Percentiles rank a stretch among this genome's conserved stretches.
Evolutionary conservation across 64 coral and sea anemone genomes (phyloP).

Genomic region (Actinia equina): DNA sequence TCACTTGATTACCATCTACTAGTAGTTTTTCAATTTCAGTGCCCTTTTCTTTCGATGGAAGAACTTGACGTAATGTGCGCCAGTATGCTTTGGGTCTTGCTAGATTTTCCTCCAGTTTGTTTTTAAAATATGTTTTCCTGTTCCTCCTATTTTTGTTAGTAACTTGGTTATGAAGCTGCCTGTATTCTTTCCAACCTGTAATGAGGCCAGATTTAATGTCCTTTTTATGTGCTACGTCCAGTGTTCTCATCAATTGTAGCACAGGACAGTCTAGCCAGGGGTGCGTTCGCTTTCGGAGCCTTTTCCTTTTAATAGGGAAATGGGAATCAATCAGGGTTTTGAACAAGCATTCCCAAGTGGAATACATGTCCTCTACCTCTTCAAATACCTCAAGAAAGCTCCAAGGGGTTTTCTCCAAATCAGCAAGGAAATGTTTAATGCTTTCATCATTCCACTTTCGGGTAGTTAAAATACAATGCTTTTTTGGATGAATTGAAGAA

Average conservation of each 20-base stretch:
- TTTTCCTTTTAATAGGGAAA: slow-evolving; percentile 17
- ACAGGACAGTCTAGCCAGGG: slow-evolving; percentile 25
- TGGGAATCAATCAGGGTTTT: slow-evolving; percentile 6
- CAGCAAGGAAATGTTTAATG: neutral
- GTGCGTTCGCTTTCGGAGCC: slow-evolving; percentile 11
- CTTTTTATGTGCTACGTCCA: slow-evolving; percentile 43
- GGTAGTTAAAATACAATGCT: neutral
- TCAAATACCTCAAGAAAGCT: neutral
- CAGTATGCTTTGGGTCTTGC: slow-evolving; percentile 31
- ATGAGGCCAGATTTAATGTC: slow-evolving; percentile 18
- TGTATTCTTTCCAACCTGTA: slow-evolving; percentile 38
- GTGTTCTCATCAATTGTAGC: slow-evolving; percentile 27
- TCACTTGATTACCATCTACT: slow-evolving; percentile 38
- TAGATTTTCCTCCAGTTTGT: slow-evolving; percentile 37
- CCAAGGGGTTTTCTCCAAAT: neutral
- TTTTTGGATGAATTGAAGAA: neutral
- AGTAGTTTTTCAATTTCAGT: slow-evolving; percentile 32
- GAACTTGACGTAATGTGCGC: slow-evolving; percentile 31
- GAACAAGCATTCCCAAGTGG: slow-evolving; percentile 4
- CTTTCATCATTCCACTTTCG: neutral
- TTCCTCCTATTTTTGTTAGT: slow-evolving; percentile 14
- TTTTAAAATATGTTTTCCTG: slow-evolving; percentile 23
- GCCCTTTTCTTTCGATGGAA: slow-evolving; percentile 26
- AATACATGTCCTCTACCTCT: neutral
- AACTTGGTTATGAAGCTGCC: slow-evolving; percentile 33